phyloP scores from a whole-genome alignment of 2,888 invertebrate species.

The Nebria brevicollis region DNA sequence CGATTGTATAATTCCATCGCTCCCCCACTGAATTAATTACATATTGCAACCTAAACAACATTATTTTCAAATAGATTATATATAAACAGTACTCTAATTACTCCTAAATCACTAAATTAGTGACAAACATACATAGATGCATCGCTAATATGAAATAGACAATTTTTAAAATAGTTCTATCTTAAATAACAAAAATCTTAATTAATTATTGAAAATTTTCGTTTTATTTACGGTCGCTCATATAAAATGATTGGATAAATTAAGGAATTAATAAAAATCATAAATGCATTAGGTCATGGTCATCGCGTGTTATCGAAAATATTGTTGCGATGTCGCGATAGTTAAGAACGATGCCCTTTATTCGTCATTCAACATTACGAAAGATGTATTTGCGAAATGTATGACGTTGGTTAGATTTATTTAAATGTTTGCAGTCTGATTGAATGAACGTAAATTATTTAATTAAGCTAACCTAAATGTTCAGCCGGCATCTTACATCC shows the following conservation, averaged over 20 bases:
- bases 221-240: too few species aligned
- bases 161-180: too few species aligned
- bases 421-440: constrained; percentile 25
- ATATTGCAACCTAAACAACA: too few species aligned
- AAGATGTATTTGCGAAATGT: constrained; percentile 19
- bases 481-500: constrained; percentile 35
- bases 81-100: too few species aligned
- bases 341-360: constrained; percentile 13
- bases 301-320: background rate
- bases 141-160: too few species aligned
- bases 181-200: too few species aligned
- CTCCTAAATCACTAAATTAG: too few species aligned
- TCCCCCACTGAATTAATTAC: background rate
- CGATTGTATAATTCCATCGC: background rate
- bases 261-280: too few species aligned
- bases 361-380: constrained; percentile 32
- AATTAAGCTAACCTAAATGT: constrained; percentile 31
- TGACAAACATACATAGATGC: too few species aligned
- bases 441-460: constrained; percentile 6
- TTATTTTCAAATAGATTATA: too few species aligned
- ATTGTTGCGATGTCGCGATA: constrained; percentile 4
- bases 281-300: constrained; percentile 12
- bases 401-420: constrained; percentile 22
- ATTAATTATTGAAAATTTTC: too few species aligned
- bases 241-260: too few species aligned